Base-by-base conservation (phyloP, 2,888 invertebrate species). In the Platycheirus albimanus region DNA sequence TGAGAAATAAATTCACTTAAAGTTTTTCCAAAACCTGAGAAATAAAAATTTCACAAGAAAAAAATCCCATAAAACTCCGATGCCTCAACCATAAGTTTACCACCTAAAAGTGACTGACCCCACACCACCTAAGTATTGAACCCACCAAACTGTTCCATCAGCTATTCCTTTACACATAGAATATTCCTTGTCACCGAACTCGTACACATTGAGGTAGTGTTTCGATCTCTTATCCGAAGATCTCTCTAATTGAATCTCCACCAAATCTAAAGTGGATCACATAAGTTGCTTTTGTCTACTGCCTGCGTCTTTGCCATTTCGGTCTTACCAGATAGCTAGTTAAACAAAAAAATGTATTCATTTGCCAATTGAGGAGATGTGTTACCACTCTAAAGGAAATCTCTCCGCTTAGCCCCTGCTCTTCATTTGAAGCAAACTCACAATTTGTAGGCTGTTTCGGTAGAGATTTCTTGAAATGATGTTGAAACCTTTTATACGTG, bases 231-330 rank as follows among this genome's bases (percentile, higher is more conserved):
- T 79, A 79, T 72, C 78, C 67, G 6, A 67, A 28, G 58, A 70
- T 76, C 66, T 61, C 66, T 75, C 66, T 81, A 66, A 76, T 81
- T 81, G 76, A 71, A 75, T 75, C 70, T 75, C 64, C 58, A 49
- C 64, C 75, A 75, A 75, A 77, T 81, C 81, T 71, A 76, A 81
- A 77, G 70, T 81, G 71, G 81, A 72, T 76, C 81, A 76, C 76
- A 71, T 80, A 75, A 75, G 75, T 66, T 75, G 66, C 43, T 45
- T 52, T 72, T 67, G 67, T 69, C 52, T 63, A 63, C 47, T 67
- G 67, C 24, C 63, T 47, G 30, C 56, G 28, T 74, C 63, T 47
- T 63, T 63, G 38, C 67, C 54, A n/a, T 61, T 45, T 56, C 52
- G 51, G 43, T 51, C 52, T 36, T 36, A 38, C 17, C n/a, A 51